Base-by-base conservation (phyloP, 2,113 vertebrate genomes). In the Dipodomys stephensi region DNA sequence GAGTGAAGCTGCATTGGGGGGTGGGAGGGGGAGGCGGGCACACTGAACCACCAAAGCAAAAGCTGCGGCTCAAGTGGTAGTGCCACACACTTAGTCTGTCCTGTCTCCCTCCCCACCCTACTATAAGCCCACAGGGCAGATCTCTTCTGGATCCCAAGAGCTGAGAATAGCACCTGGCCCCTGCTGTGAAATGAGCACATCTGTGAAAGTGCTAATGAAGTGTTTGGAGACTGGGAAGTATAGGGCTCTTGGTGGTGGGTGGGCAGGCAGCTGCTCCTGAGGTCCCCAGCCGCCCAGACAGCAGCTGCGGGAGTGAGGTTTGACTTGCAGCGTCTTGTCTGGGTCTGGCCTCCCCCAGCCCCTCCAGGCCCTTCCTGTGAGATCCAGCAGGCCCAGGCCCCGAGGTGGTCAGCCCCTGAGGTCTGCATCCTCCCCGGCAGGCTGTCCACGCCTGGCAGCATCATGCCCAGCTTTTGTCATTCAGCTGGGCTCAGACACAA, bases 331-430 rank as follows among this genome's bases (percentile, higher is more conserved):
- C 32, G 15, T 57, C 53, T 74, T 32, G 7, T 15, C 23, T 15
- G 28, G 28, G 1, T 57, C 11, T 6, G 19, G 16, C 68, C 72
- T 35, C 11, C 44, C 27, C 20, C 35, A 9, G n/a, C 23, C 25
- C 53, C 53, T 18, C 39, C 1, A 0, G 39, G 46, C 30, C n/a
- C 65, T 53, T 53, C 20, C 74, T 32, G 10, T 53, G 22, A 32
- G 62, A 18, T 3, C 22, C 27, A 62, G 23, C 18, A 3, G 30
- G 27, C 20, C 0, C 0, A 44, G 80, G 28, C 72, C 28, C 11
- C 0, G 15, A 25, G 6, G 7, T 11, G 32, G 23, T 16, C 4
- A 1, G 3, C 49, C 2, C 7, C 7, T 16, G 25, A 35, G 8
- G 23, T n/a, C 4, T 30, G 1, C 28, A 23, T 22, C 20, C 32